These are phyloP conservation scores for Uria aalge DNA, from an alignment of 2,113 vertebrate species.

Conservation along the genomic window DNA sequence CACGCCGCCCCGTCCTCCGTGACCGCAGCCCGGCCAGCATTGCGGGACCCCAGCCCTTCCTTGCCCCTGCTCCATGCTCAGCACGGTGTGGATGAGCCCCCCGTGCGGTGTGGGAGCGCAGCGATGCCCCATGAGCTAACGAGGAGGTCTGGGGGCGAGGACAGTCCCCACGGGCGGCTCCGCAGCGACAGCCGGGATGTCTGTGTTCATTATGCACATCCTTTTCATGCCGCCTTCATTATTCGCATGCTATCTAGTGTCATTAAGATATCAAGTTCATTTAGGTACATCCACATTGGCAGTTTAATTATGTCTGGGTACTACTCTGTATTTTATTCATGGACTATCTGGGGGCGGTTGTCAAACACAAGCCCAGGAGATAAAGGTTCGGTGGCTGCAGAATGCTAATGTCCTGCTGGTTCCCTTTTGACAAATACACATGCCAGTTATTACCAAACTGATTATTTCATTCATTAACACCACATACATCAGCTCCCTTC, in stretches of 20 bases:
- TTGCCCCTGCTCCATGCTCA: fast-evolving
- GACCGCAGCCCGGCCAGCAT: fast-evolving
- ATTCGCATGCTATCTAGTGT: conserved; percentile 56
- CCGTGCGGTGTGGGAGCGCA: fast-evolving
- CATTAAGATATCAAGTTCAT: conserved; percentile 81
- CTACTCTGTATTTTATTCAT: conserved; percentile 75
- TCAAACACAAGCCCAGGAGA: conserved; percentile 69
- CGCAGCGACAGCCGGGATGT: not conserved
- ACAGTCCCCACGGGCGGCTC: not conserved
- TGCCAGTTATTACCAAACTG: conserved; percentile 72
- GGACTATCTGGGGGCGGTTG: conserved; percentile 69
- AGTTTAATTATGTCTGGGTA: conserved; percentile 80
- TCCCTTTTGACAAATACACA: conserved; percentile 65
- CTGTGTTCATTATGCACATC: conserved; percentile 56
- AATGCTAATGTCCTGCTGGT: conserved; percentile 70
- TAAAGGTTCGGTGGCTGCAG: conserved; percentile 61
- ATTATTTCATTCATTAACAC: conserved; percentile 80
- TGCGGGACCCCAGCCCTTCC: not conserved
- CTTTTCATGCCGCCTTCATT: conserved; percentile 53
- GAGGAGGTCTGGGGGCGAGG: not conserved
- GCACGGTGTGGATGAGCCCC: fast-evolving
- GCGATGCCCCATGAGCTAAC: not conserved
- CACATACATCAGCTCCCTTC: conserved; percentile 76
- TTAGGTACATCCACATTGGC: conserved; percentile 76
- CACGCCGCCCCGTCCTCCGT: fast-evolving